Evolutionary conservation across 1,140 invertebrate genomes (phyloP), one percentile per base, ranked within the genome.

Genomic region (Atta texana): DNA sequence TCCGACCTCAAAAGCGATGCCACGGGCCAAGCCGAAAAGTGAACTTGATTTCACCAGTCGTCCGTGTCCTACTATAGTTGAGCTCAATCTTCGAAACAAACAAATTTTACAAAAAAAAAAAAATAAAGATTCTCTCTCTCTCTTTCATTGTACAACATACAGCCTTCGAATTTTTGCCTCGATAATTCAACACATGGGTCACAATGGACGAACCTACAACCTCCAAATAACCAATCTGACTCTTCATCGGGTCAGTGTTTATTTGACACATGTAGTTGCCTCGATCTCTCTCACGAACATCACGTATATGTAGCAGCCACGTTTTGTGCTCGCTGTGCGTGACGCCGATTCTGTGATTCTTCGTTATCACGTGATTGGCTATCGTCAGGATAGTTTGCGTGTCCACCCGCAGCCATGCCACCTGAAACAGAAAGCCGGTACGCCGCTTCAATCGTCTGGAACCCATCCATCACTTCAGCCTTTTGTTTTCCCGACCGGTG

Each of bases 241-340:
- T 98, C 92, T 98, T 98, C 98, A 99, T 98, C 0, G 98, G 97
- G 93, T 98, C 97, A 4, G 98, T 98, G 94, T 99, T 99, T 87
- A 99, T 97, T 95, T 98, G 97, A 93, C 97, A 98, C 97, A 98
- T 98, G 94, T 98, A 98, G 96, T 97, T 98, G 31, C 98, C 98
- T 21, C 97, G 95, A 94, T 98, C 98, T 0, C 96, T 96, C 93
- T 97, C 97, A 18, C 96, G 96, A 1, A 98, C 97, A 91, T 98
- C 97, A 68, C 97, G 96, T 91, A 98, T 97, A 91, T 98, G 97
- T 14, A 98, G 96, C 94, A 97, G 97, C 98, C 98, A 98, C 0
- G 97, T 98, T 57, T 97, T 96, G 89, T 97, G 96, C 91, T 98
- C 98, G 81, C 97, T 98, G 93, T 98, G 97, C 12, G 97, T 97